Evolutionary conservation across 2,797 vertebrate genomes (phyloP).

Genomic region (Micropoecilia bifurca): DNA sequence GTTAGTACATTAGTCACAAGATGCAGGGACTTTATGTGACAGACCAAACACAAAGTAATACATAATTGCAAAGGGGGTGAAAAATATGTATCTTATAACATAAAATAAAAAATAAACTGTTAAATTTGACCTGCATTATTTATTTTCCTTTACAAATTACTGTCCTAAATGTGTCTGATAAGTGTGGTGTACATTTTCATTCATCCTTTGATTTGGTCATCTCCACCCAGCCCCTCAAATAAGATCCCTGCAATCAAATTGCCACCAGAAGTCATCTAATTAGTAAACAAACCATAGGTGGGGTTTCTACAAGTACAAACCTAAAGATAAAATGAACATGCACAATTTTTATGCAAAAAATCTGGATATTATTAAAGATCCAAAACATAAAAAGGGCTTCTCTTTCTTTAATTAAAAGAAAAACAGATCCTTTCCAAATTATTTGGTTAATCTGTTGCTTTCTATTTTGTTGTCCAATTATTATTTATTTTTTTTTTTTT

Average conservation of each 20-base stretch:
- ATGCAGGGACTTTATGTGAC: not conserved
- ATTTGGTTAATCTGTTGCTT: too few relatives aligned
- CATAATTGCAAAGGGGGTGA: not conserved
- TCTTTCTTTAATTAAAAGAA: not conserved
- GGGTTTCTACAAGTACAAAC: not conserved
- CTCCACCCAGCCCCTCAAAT: not conserved
- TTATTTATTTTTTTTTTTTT: too few relatives aligned
- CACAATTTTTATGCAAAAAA: not conserved
- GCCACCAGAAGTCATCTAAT: not conserved
- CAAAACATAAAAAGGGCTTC: too few relatives aligned
- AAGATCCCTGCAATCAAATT: not conserved
- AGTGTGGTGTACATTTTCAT: not conserved
- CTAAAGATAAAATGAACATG: not conserved
- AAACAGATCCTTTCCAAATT: not conserved
- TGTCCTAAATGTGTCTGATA: not conserved
- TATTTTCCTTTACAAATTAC: not conserved
- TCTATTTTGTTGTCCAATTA: too few relatives aligned
- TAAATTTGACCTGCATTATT: not conserved
- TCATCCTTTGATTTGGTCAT: too few relatives aligned
- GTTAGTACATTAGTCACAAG: not conserved
- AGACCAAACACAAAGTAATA: not conserved
- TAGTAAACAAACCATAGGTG: not conserved
- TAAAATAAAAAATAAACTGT: not conserved
- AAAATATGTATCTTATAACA: not conserved
- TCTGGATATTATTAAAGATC: too few relatives aligned